Percentiles rank a stretch among this genome's conserved stretches.
These are phyloP conservation scores for Dicrostonyx torquatus DNA, from an alignment of 2,797 vertebrate genomes.

Conservation along the genomic window DNA sequence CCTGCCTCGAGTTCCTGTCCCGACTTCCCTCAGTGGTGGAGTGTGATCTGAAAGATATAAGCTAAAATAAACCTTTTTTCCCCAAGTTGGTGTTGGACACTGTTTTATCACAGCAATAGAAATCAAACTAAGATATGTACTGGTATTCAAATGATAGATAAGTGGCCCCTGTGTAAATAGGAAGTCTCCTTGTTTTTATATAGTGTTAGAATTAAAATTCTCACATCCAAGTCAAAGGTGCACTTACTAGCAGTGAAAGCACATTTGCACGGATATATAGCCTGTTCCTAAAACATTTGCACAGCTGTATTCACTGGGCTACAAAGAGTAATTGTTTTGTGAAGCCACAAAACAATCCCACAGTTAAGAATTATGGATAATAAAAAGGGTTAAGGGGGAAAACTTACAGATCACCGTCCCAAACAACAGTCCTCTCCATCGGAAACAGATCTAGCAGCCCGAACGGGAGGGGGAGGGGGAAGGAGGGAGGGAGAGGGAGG, in stretches of 20 bases:
- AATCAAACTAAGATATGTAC: background rate
- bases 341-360: no score
- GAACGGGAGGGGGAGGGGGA: no score
- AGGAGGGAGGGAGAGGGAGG: no score
- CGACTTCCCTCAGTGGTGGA: background rate
- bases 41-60: background rate
- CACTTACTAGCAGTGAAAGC: slow-evolving; percentile 25
- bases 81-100: background rate
- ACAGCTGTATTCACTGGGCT: background rate
- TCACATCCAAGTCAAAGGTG: slow-evolving; percentile 32
- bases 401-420: no score
- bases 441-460: no score
- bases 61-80: background rate
- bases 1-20: background rate
- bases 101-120: background rate
- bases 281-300: slow-evolving; percentile 16
- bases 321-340: slow-evolving; percentile 3
- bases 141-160: background rate
- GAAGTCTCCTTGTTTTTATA: background rate
- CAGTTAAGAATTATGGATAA: no score
- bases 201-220: slow-evolving; percentile 32
- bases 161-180: background rate
- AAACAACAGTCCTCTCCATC: no score
- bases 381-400: no score
- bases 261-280: slow-evolving; percentile 11